These are phyloP conservation scores for Andrena marginata DNA, from an alignment of 2,888 invertebrate genomes.

Conservation along the genomic window DNA sequence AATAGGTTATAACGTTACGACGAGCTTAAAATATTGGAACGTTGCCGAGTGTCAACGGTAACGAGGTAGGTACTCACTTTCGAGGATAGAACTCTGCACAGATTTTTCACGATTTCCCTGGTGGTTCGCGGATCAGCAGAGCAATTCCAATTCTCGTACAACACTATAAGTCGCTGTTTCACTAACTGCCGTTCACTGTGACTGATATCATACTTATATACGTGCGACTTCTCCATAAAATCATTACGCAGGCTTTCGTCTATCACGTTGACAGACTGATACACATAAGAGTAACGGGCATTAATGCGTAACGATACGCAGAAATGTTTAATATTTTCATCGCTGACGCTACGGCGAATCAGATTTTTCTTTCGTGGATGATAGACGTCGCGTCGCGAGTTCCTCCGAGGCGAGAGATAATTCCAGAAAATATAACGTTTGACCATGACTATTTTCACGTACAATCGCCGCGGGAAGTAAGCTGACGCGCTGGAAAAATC, in stretches of 20 bases:
- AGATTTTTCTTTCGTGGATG: slow-evolving; percentile 5
- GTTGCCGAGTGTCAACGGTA: too few species aligned
- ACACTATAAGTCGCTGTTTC: slow-evolving; percentile 22
- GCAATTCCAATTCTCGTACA: slow-evolving; percentile 15
- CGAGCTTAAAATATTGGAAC: neutral
- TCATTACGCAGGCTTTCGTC: slow-evolving; percentile 28
- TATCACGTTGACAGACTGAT: slow-evolving; percentile 16
- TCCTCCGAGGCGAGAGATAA: slow-evolving; percentile 24
- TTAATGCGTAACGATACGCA: slow-evolving; percentile 45
- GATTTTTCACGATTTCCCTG: slow-evolving; percentile 1
- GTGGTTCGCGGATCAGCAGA: neutral
- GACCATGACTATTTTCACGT: slow-evolving; percentile 33
- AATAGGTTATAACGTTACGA: neutral
- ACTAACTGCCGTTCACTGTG: slow-evolving; percentile 53
- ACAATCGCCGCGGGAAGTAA: too few species aligned
- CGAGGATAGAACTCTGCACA: neutral
- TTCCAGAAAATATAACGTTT: slow-evolving; percentile 23
- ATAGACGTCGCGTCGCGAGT: neutral
- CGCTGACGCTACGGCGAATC: slow-evolving; percentile 18
- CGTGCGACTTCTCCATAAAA: slow-evolving; percentile 9
- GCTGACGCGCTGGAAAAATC: too few species aligned
- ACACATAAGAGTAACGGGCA: neutral
- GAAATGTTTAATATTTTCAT: slow-evolving; percentile 64
- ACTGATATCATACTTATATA: slow-evolving; percentile 56
- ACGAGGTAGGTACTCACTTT: slow-evolving; percentile 33